Evolutionary conservation across 1,140 invertebrate species (phyloP).

Genomic region (Delia radicum): DNA sequence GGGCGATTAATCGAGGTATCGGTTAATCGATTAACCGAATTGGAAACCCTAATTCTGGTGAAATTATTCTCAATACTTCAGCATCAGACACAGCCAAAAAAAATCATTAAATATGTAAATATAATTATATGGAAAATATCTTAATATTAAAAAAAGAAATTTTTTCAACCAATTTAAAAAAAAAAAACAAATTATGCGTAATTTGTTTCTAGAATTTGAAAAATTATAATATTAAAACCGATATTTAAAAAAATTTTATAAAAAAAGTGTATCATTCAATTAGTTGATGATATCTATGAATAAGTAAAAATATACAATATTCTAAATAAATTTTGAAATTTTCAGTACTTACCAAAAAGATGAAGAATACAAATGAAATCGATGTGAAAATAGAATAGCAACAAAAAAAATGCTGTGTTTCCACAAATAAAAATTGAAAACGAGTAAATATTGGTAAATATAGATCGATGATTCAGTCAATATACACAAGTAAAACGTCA

Average conservation of each 20-base stretch:
- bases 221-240: too few species aligned
- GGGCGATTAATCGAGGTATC: too few species aligned
- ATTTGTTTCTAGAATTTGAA: too few species aligned
- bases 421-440: background rate
- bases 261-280: too few species aligned
- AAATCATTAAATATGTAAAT: background rate
- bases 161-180: too few species aligned
- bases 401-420: slow-evolving; percentile 2
- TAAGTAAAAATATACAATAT: background rate
- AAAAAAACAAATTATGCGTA: background rate
- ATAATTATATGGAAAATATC: background rate
- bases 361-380: background rate
- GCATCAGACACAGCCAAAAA: background rate
- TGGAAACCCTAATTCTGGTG: too few species aligned
- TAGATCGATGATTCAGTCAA: slow-evolving; percentile 22
- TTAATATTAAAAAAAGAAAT: too few species aligned
- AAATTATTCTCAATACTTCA: background rate
- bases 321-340: background rate
- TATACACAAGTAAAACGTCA: background rate
- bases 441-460: slow-evolving; percentile 15
- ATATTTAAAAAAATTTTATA: too few species aligned
- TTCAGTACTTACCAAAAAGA: background rate
- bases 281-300: too few species aligned
- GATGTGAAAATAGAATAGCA: background rate
- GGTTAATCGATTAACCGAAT: too few species aligned